Conservation (phyloP, 2,888 invertebrate genomes). For the Philopedon plagiatum region DNA sequence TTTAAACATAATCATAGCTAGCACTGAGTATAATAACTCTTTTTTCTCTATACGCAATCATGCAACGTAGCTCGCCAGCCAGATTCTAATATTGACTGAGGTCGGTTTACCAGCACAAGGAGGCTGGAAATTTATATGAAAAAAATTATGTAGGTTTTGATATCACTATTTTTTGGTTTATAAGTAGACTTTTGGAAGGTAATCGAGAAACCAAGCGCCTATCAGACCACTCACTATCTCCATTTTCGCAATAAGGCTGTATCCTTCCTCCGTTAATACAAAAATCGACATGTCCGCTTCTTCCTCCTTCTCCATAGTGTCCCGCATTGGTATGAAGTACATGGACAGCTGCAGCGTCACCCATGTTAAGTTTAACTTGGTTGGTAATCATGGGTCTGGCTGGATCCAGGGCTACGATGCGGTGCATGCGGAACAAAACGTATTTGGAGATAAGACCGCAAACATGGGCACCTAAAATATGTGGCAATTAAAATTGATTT, state of each 20-base stretch:
- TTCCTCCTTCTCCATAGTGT: conserved; percentile 81
- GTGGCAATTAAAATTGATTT: neutral
- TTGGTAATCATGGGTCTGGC: conserved; percentile 81
- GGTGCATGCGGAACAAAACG: conserved; percentile 79
- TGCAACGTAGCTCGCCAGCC: no score
- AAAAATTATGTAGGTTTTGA: no score
- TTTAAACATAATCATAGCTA: no score
- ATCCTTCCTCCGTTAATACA: conserved; percentile 84
- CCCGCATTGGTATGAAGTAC: conserved; percentile 87
- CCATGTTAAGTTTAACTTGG: conserved; percentile 73
- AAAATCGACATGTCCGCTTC: conserved; percentile 84
- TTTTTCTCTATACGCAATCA: no score
- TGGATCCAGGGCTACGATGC: conserved; percentile 82
- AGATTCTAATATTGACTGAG: no score
- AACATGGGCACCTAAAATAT: conserved; percentile 76
- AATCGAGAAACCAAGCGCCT: no score
- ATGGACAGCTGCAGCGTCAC: conserved; percentile 84
- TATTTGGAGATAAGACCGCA: conserved; percentile 84
- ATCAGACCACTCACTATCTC: conserved; percentile 76
- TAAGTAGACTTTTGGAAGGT: no score
- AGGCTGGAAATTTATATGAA: no score
- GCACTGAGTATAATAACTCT: no score
- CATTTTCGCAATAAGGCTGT: conserved; percentile 83
- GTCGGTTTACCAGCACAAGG: no score
- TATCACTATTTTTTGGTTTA: no score